Percentiles rank a stretch among this genome's conserved stretches.
Evolutionary conservation across 2,797 vertebrate genomes (phyloP).

Genomic region (Lerista edwardsae): DNA sequence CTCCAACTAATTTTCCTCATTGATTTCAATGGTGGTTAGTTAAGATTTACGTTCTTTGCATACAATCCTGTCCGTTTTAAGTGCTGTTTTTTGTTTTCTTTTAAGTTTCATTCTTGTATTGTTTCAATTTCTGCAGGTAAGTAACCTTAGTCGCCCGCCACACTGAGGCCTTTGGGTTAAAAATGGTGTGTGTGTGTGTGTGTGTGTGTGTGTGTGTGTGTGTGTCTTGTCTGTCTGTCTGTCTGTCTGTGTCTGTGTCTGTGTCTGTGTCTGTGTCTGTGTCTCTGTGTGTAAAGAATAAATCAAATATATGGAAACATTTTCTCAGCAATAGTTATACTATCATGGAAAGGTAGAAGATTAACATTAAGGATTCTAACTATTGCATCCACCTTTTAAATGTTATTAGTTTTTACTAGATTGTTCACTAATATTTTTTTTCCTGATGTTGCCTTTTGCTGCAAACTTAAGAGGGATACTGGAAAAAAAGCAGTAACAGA

Average conservation of each 20-base stretch:
- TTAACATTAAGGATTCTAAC: neutral
- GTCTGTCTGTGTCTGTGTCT: no score
- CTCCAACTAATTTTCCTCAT: no score
- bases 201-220: no score
- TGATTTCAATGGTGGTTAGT: no score
- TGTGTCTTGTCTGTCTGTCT: no score
- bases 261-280: no score
- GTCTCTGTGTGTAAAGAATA: no score
- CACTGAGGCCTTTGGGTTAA: no score
- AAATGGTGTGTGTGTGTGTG: no score
- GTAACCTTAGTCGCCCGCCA: neutral
- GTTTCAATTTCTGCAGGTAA: neutral
- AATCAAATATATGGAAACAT: no score
- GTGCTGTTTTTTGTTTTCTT: neutral
- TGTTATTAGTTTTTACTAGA: neutral
- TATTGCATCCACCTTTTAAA: neutral
- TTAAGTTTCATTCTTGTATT: neutral
- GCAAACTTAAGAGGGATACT: neutral
- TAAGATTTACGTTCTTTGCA: no score
- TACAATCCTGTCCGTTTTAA: no score
- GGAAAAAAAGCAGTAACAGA: slow-evolving; percentile 5
- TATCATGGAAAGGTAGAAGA: neutral
- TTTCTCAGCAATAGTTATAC: neutral
- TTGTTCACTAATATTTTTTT: neutral
- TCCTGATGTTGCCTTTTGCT: slow-evolving; percentile 1